These are phyloP conservation scores for Torymus auratus DNA, from an alignment of 2,888 invertebrate genomes.

Conservation along the genomic window DNA sequence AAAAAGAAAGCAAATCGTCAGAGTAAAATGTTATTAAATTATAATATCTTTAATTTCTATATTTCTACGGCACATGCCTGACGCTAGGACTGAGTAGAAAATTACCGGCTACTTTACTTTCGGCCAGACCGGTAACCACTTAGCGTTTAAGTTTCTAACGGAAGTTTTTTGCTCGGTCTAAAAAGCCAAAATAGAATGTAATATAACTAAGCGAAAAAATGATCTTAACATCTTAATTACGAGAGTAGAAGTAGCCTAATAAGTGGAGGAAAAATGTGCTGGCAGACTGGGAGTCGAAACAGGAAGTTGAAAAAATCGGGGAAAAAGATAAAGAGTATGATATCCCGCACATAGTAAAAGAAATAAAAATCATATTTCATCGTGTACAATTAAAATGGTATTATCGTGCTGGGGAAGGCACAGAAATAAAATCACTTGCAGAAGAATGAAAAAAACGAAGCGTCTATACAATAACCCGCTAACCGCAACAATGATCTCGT, in stretches of 20 bases:
- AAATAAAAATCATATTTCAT: slow-evolving; percentile 6
- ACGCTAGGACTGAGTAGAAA: slow-evolving; percentile 38
- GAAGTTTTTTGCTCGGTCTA: slow-evolving; percentile 48
- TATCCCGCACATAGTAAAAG: no score
- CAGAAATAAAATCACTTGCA: no score
- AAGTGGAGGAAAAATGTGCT: not conserved
- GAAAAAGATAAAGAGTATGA: not conserved
- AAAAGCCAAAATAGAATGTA: slow-evolving; percentile 28
- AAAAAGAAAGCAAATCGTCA: slow-evolving; percentile 6
- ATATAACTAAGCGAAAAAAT: slow-evolving; percentile 37
- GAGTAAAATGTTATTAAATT: slow-evolving; percentile 44
- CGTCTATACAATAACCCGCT: no score
- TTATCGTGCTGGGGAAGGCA: no score
- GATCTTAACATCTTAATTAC: slow-evolving; percentile 38
- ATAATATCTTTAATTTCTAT: slow-evolving; percentile 46
- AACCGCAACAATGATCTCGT: no score
- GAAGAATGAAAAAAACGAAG: no score
- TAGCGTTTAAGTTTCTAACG: slow-evolving; percentile 51
- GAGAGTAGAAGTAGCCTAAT: not conserved
- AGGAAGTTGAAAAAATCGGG: not conserved
- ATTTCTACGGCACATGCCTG: slow-evolving; percentile 32
- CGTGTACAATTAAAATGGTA: no score
- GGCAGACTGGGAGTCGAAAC: not conserved
- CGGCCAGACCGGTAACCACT: slow-evolving; percentile 30
- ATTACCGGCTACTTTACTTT: slow-evolving; percentile 49